phyloP scores from a whole-genome alignment of 2,888 invertebrate genomes.

The Diadegma fenestrale region DNA sequence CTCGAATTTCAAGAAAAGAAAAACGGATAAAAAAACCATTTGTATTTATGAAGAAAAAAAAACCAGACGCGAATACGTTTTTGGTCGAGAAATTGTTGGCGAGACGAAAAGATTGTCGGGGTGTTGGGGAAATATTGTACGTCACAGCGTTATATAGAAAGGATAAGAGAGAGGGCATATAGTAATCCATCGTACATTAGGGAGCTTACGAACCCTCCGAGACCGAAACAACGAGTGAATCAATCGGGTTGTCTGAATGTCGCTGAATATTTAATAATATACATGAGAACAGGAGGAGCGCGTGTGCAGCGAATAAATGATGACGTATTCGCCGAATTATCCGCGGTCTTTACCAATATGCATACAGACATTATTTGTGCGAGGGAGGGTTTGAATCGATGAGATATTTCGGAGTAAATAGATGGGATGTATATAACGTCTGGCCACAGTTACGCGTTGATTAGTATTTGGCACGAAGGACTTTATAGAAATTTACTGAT shows the following conservation, averaged over 20 bases:
- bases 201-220: conserved; percentile 47
- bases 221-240: conserved; percentile 44
- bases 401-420: conserved; percentile 32
- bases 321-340: conserved; percentile 44
- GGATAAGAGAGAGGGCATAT: neutral
- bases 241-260: conserved; percentile 57
- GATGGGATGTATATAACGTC: neutral
- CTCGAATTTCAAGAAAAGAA: neutral
- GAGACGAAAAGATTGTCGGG: neutral
- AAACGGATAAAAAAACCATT: too few relatives aligned
- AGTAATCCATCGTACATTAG: conserved; percentile 52
- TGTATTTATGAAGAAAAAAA: too few relatives aligned
- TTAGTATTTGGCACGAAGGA: conserved; percentile 36
- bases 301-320: conserved; percentile 56
- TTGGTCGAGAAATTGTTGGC: conserved; percentile 33
- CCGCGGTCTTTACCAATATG: neutral
- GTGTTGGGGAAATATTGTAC: conserved; percentile 16
- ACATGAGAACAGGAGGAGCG: conserved; percentile 2
- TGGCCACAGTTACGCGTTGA: conserved; percentile 5
- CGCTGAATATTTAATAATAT: conserved; percentile 64
- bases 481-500: conserved; percentile 11
- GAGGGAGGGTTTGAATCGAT: conserved; percentile 3
- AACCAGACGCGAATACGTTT: conserved; percentile 48
- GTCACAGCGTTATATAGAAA: neutral
- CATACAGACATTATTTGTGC: conserved; percentile 37